Base-by-base conservation (phyloP, 2,113 vertebrate species). In the Tyrannus savana region DNA sequence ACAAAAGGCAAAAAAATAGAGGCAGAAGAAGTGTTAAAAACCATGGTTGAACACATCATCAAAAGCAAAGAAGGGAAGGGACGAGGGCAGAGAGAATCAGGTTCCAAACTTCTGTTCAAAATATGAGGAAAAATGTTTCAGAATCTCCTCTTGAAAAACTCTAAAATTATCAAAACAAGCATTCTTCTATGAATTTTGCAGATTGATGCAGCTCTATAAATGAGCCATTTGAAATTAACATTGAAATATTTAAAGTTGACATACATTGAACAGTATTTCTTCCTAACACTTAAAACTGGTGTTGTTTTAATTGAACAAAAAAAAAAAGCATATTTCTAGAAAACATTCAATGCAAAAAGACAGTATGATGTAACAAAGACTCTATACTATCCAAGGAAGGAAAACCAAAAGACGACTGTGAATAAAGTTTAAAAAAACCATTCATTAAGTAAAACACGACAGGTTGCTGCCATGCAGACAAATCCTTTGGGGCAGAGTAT, bases 71-170 rank as follows among this genome's bases (percentile, higher is more conserved):
- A 76, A 77, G 23, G n/a, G 12, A 69, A 64, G 12, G 24, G 49
- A 2, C 0, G 0, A 42, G 13, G 6, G 12, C 7, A 33, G 41
- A 14, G 9, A 12, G 7, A 55, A 58, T 14, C 33, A 39, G 13
- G 78, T 23, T 71, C 33, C 15, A 63, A 82, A 71, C 5, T 79
- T 56, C 15, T 49, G 17, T 6, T 69, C 8, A n/a, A 67, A 79
- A 37, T 37, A 25, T 0, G 1, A 72, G 15, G 33, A 60, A 83
- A 95, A 87, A 17, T 5, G 1, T 35, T 75, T 42, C 33, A 22
- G 79, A 84, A 58, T 71, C 35, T 89, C 25, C 13, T n/a, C 39
- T 39, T 68, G 23, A 89, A 94, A 85, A 60, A 60, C 10, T 12
- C 30, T 31, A 27, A 17, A 71, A 60, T 68, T 55, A 76, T 25